Percentiles rank a stretch among this genome's conserved stretches.
Conservation (phyloP, 1,140 invertebrate species). For the Anastatus disparis region DNA sequence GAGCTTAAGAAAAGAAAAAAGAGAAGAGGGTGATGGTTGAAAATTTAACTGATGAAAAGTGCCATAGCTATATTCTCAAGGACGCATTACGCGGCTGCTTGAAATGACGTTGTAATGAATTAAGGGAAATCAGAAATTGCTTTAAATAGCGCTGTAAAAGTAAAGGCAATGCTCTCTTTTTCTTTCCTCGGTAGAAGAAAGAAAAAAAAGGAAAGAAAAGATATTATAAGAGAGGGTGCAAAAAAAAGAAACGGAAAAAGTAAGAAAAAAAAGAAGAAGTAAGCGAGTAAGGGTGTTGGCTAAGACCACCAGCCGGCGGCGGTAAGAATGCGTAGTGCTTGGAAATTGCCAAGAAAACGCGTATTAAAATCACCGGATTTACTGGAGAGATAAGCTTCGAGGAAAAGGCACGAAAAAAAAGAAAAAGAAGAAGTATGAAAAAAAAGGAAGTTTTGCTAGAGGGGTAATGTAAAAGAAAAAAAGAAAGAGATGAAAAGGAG, state of each 20-base stretch:
- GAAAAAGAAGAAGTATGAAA: slow-evolving; percentile 52
- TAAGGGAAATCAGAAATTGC: slow-evolving; percentile 67
- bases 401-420: slow-evolving; percentile 39
- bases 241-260: slow-evolving; percentile 7
- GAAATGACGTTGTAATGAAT: slow-evolving; percentile 64
- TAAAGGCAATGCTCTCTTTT: slow-evolving; percentile 53
- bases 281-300: slow-evolving; percentile 32
- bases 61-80: slow-evolving; percentile 50
- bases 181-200: slow-evolving; percentile 35
- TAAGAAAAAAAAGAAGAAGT: slow-evolving; percentile 8
- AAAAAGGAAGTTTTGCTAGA: slow-evolving; percentile 45
- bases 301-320: slow-evolving; percentile 49
- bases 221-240: slow-evolving; percentile 33
- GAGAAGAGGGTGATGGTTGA: no score
- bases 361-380: slow-evolving; percentile 68
- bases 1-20: slow-evolving; percentile 27
- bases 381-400: slow-evolving; percentile 61
- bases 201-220: slow-evolving; percentile 13
- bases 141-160: slow-evolving; percentile 66
- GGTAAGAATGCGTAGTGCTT: slow-evolving; percentile 60
- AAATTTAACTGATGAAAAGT: slow-evolving; percentile 50
- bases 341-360: slow-evolving; percentile 65
- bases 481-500: not conserved
- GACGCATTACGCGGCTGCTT: slow-evolving; percentile 59
- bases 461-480: not conserved